A percentile compares a stretch with the other conserved stretches of the same genome.
Conservation (phyloP, 2,797 vertebrate species). For the Poecilia gillii region DNA sequence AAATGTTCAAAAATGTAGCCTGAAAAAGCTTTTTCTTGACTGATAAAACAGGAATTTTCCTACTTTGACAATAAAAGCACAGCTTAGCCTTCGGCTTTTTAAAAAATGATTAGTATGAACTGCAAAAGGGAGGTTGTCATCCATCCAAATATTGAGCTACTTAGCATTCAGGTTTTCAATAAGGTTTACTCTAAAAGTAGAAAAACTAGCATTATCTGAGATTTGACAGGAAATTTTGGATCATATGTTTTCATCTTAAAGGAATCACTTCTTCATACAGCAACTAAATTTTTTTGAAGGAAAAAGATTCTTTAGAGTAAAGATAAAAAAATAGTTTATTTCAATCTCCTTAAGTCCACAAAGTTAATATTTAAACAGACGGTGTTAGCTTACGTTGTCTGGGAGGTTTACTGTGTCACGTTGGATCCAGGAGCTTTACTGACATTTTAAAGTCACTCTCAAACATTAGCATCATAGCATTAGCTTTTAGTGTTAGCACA, state of each 20-base stretch:
- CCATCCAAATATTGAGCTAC: background rate
- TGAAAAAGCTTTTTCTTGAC: background rate
- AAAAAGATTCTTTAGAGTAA: too few relatives aligned
- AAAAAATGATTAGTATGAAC: background rate
- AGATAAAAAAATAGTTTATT: background rate
- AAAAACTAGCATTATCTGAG: background rate
- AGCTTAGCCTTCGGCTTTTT: background rate
- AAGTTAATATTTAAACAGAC: too few relatives aligned
- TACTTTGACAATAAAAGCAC: background rate
- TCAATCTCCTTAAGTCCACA: background rate
- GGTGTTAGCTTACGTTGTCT: too few relatives aligned
- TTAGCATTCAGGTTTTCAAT: background rate
- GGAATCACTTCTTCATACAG: too few relatives aligned
- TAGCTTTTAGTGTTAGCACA: too few relatives aligned
- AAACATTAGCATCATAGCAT: too few relatives aligned
- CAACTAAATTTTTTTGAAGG: too few relatives aligned
- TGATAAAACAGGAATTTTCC: background rate
- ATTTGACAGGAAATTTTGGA: background rate
- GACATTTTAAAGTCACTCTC: too few relatives aligned
- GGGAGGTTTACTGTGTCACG: too few relatives aligned
- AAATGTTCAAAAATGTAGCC: background rate
- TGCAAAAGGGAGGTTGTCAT: background rate
- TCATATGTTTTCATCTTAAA: background rate
- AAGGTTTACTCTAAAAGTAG: background rate
- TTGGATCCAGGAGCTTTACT: too few relatives aligned